Conservation (phyloP, 2,888 invertebrate species). For the Eristalinus aeneus region DNA sequence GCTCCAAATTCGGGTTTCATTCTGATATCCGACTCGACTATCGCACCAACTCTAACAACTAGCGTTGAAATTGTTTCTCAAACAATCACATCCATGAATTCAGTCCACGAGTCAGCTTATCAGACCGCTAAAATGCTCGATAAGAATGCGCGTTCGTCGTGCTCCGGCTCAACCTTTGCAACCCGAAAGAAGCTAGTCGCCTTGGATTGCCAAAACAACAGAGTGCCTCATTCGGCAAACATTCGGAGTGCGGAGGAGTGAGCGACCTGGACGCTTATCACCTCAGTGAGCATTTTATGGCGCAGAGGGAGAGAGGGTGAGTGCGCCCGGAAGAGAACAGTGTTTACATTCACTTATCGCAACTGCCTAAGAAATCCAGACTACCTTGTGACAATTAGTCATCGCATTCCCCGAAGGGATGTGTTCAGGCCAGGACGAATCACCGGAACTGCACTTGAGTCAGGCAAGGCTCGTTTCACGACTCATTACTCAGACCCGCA, state of each 20-base stretch:
- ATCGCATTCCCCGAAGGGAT: background rate
- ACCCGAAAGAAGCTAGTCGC: background rate
- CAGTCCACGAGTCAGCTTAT: background rate
- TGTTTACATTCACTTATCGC: background rate
- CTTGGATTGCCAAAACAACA: background rate
- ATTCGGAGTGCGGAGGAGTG: background rate
- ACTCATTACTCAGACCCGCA: conserved; percentile 11
- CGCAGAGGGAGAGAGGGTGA: background rate
- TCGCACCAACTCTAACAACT: background rate
- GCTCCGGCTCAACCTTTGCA: background rate
- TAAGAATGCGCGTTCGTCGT: background rate
- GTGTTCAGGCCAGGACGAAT: background rate
- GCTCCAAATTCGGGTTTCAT: no score
- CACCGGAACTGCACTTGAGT: conserved; percentile 49
- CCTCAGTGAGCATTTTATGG: background rate
- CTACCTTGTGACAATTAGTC: background rate
- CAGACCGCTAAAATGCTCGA: background rate
- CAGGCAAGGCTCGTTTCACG: conserved; percentile 15
- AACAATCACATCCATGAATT: background rate
- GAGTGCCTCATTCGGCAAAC: background rate
- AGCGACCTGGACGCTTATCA: background rate
- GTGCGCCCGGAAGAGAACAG: no score
- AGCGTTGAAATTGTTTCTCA: background rate
- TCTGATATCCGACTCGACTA: no score
- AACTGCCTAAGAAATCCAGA: background rate